A percentile compares a stretch with the other conserved stretches of the same genome.
phyloP scores from a whole-genome alignment of 92 coral and sea anemone genomes.

The Porites divaricata region DNA sequence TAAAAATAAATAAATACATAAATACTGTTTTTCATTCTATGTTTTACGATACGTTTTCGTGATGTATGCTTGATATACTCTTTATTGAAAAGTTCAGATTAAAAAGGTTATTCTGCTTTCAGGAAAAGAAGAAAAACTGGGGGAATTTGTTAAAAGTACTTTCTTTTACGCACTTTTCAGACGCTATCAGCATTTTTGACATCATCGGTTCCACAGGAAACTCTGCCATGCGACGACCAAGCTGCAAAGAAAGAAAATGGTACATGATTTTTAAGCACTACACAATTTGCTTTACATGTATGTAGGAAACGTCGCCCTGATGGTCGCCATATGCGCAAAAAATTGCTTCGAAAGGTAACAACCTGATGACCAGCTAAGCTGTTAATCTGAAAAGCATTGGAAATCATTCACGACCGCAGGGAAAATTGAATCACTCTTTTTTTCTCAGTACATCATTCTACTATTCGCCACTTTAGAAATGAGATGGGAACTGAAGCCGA shows the following conservation, averaged over 20 bases:
- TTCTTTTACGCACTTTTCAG: slow-evolving; percentile 81
- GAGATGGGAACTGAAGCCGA: too few relatives aligned
- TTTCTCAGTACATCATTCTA: too few relatives aligned
- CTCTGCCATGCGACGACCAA: slow-evolving; percentile 99
- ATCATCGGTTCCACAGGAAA: slow-evolving; percentile 99
- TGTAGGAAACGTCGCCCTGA: too few relatives aligned
- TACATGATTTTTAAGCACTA: not conserved
- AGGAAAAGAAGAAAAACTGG: not conserved
- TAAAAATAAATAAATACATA: too few relatives aligned
- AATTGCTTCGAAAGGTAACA: too few relatives aligned
- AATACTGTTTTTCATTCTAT: too few relatives aligned
- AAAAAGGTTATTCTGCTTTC: not conserved
- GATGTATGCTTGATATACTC: too few relatives aligned
- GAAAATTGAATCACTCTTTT: too few relatives aligned
- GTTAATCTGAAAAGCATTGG: not conserved
- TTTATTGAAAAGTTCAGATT: not conserved
- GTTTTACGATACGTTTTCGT: too few relatives aligned
- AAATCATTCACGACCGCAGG: not conserved
- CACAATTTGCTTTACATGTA: not conserved
- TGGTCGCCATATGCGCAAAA: too few relatives aligned
- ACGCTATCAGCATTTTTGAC: slow-evolving; percentile 96
- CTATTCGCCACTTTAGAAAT: too few relatives aligned
- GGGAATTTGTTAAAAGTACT: not conserved
- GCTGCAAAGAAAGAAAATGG: slow-evolving; percentile 50
- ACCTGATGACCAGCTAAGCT: not conserved